These are phyloP conservation scores for Tetramorium alpestre DNA, from an alignment of 1,140 invertebrate genomes.

Conservation along the genomic window DNA sequence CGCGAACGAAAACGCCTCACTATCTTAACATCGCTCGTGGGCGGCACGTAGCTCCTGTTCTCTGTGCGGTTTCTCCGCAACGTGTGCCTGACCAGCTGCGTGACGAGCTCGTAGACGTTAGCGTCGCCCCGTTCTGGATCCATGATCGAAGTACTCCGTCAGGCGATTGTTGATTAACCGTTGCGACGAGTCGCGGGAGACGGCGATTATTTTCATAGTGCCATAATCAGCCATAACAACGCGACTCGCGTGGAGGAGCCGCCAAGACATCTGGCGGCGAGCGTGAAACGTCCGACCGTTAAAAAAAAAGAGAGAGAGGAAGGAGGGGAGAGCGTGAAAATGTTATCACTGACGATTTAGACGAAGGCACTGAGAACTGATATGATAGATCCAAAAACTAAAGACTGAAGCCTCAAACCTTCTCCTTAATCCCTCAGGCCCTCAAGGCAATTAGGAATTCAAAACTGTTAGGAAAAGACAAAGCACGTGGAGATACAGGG, in stretches of 20 bases:
- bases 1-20: conserved; percentile 74
- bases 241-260: neutral
- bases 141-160: conserved; percentile 8
- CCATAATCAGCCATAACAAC: conserved; percentile 41
- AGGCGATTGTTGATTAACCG: neutral
- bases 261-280: neutral
- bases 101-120: conserved; percentile 77
- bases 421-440: too few species aligned
- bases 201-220: conserved; percentile 18
- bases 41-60: conserved; percentile 63
- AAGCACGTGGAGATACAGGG: neutral
- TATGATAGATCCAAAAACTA: neutral
- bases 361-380: neutral
- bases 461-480: neutral
- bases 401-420: too few species aligned
- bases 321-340: neutral
- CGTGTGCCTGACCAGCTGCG: conserved; percentile 71
- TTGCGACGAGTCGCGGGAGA: conserved; percentile 33
- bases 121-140: conserved; percentile 58
- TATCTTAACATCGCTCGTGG: conserved; percentile 57
- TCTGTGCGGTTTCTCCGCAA: conserved; percentile 56
- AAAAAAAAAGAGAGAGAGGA: neutral
- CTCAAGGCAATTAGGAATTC: too few species aligned
- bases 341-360: neutral
- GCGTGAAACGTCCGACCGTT: neutral